Conservation (phyloP, 2,888 invertebrate genomes). For the Agrochola litura region DNA sequence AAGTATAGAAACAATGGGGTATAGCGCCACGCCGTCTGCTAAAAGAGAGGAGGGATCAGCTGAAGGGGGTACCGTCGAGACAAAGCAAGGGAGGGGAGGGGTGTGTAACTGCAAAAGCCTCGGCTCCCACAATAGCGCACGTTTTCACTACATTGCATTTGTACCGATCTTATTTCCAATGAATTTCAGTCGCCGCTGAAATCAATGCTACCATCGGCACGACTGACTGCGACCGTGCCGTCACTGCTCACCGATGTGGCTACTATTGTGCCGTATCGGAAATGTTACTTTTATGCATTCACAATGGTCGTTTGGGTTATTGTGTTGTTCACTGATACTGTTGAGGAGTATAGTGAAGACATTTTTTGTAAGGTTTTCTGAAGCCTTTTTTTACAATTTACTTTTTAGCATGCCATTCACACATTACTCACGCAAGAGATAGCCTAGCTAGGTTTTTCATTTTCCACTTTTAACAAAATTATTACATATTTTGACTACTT, state of each 20-base stretch:
- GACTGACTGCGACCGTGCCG: slow-evolving; percentile 46
- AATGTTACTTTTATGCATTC: slow-evolving; percentile 52
- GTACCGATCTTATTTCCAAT: slow-evolving; percentile 80
- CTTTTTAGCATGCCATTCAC: neutral
- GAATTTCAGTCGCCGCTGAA: slow-evolving; percentile 78
- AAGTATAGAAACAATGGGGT: slow-evolving; percentile 48
- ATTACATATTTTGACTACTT: neutral
- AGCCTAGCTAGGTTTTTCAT: neutral
- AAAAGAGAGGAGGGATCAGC: slow-evolving; percentile 52
- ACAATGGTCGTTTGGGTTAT: slow-evolving; percentile 49
- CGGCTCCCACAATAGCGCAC: slow-evolving; percentile 80
- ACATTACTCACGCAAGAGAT: neutral
- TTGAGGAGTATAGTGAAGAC: neutral
- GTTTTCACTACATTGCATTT: slow-evolving; percentile 84
- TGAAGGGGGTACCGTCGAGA: slow-evolving; percentile 36
- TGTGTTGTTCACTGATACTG: slow-evolving; percentile 23
- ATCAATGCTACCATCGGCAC: slow-evolving; percentile 69
- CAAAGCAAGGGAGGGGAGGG: slow-evolving; percentile 27
- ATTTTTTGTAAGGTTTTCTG: neutral
- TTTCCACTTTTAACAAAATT: neutral
- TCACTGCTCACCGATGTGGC: slow-evolving; percentile 34
- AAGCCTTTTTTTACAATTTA: neutral
- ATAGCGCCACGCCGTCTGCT: slow-evolving; percentile 72
- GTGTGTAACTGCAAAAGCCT: slow-evolving; percentile 77
- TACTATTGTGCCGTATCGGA: slow-evolving; percentile 42